phyloP scores from a whole-genome alignment of 2,888 invertebrate genomes.

The Troilus luridus region DNA sequence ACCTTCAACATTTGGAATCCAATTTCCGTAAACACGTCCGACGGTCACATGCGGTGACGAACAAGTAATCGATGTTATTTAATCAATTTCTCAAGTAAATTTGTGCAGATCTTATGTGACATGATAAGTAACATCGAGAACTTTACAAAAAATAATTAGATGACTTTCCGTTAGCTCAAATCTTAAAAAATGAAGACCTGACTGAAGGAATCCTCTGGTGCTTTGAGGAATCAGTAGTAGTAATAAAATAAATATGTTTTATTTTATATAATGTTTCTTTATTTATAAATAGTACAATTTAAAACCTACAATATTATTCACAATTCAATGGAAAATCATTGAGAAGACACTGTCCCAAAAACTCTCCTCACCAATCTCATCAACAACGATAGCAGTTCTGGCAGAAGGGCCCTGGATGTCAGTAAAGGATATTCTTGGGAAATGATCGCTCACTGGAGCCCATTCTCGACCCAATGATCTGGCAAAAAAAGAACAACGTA shows the following conservation, averaged over 20 bases:
- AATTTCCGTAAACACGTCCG: too few relatives aligned
- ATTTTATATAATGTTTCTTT: not conserved
- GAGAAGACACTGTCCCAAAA: slow-evolving; percentile 14
- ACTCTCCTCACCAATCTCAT: not conserved
- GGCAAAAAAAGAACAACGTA: not conserved
- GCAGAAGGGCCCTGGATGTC: not conserved
- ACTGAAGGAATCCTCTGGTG: too few relatives aligned
- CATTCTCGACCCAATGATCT: not conserved
- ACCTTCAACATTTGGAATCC: too few relatives aligned
- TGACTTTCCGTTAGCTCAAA: too few relatives aligned
- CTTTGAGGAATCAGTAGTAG: too few relatives aligned
- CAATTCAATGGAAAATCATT: not conserved
- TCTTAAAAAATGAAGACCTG: too few relatives aligned
- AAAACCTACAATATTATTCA: not conserved
- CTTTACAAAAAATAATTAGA: too few relatives aligned
- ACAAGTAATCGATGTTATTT: too few relatives aligned
- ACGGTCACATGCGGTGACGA: too few relatives aligned
- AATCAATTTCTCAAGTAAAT: too few relatives aligned
- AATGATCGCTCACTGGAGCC: not conserved
- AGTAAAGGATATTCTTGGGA: not conserved
- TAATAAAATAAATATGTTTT: not conserved
- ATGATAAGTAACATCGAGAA: too few relatives aligned
- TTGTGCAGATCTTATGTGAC: too few relatives aligned
- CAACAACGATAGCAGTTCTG: not conserved
- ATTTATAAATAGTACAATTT: not conserved